These are phyloP conservation scores for Arnoldichthys spilopterus DNA, from an alignment of 2,797 vertebrate species.

Conservation along the genomic window DNA sequence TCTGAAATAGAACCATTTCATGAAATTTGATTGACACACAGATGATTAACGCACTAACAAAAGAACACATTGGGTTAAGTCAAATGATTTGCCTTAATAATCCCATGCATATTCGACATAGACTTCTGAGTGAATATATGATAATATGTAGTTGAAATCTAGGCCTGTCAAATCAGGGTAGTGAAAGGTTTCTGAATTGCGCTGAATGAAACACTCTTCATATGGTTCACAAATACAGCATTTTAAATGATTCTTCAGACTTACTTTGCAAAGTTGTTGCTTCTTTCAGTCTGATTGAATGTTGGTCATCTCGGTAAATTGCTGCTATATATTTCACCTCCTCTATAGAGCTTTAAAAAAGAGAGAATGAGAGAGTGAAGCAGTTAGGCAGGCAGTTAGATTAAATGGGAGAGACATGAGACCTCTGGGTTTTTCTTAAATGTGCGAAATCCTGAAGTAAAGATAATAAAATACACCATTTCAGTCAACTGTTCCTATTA, in stretches of 20 bases:
- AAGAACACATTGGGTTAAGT: neutral
- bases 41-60: neutral
- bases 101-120: neutral
- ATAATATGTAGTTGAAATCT: slow-evolving; percentile 17
- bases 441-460: slow-evolving; percentile 73
- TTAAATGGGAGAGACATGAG: slow-evolving; percentile 71
- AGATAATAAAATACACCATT: slow-evolving; percentile 79
- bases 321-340: slow-evolving; percentile 75
- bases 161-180: slow-evolving; percentile 10
- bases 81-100: neutral
- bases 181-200: slow-evolving; percentile 46
- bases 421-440: slow-evolving; percentile 65
- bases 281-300: slow-evolving; percentile 78
- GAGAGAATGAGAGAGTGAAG: slow-evolving; percentile 18
- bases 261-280: slow-evolving; percentile 79
- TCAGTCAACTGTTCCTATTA: slow-evolving; percentile 79
- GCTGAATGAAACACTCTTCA: slow-evolving; percentile 56
- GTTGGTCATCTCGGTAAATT: slow-evolving; percentile 81
- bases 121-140: slow-evolving; percentile 6
- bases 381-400: slow-evolving; percentile 65
- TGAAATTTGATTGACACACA: neutral
- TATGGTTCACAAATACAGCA: slow-evolving; percentile 71
- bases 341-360: slow-evolving; percentile 48
- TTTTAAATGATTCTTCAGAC: slow-evolving; percentile 71
- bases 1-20: slow-evolving; percentile 6